A percentile compares a stretch with the other conserved stretches of the same genome.
Evolutionary conservation across 2,113 vertebrate species (phyloP).

Genomic region (Ptyas mucosa): DNA sequence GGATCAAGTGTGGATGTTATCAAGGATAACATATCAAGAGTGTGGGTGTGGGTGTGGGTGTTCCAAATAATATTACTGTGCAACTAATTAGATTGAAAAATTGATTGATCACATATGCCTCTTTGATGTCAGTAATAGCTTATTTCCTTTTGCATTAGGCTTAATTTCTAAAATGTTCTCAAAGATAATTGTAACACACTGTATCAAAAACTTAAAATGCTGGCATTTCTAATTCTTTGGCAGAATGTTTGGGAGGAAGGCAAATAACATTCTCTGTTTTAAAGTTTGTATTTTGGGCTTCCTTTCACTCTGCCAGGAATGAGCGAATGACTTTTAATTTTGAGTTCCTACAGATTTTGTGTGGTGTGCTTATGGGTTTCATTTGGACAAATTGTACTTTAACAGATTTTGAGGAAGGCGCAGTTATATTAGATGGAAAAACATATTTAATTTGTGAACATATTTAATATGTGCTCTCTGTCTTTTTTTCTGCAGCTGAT

Average conservation of each 20-base stretch:
- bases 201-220: background rate
- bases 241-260: background rate
- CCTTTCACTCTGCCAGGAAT: background rate
- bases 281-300: background rate
- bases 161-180: background rate
- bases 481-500: background rate
- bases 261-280: slow-evolving; percentile 3
- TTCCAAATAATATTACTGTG: background rate
- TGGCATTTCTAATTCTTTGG: background rate
- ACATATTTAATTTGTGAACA: background rate
- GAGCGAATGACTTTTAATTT: slow-evolving; percentile 7
- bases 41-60: too few relatives aligned
- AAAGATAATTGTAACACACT: background rate
- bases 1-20: too few relatives aligned
- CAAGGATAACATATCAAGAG: background rate
- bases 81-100: background rate
- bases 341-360: slow-evolving; percentile 11
- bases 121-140: background rate
- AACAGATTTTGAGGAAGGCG: slow-evolving; percentile 3
- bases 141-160: background rate
- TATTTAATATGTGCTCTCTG: background rate
- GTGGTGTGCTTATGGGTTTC: background rate
- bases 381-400: slow-evolving; percentile 10
- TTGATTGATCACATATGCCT: background rate
- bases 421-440: background rate